Evolutionary conservation across 2,113 vertebrate species (phyloP).

Genomic region (Caranx melampygus): DNA sequence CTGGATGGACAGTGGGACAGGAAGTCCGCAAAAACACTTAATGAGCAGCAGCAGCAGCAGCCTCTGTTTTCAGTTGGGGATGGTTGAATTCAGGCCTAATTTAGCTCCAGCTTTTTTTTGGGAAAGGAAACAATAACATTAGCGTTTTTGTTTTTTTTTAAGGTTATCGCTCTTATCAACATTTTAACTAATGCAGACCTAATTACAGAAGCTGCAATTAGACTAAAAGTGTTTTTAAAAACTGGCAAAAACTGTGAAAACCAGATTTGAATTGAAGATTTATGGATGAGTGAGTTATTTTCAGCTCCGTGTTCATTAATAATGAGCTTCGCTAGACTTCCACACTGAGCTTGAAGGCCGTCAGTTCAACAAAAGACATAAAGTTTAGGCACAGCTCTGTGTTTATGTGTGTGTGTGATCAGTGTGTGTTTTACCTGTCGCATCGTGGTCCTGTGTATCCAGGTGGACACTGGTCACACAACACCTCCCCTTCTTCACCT

Average conservation of each 20-base stretch:
- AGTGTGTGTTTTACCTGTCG: constrained; percentile 88
- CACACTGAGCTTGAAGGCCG: background rate
- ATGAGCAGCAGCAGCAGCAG: constrained; percentile 36
- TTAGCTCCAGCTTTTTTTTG: background rate
- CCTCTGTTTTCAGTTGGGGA: constrained; percentile 12
- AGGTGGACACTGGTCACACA: constrained; percentile 89
- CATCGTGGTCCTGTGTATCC: constrained; percentile 91
- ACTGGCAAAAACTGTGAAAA: background rate
- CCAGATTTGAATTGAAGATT: too few relatives aligned
- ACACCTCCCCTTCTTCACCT: constrained; percentile 83
- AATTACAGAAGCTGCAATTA: background rate
- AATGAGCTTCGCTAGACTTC: background rate
- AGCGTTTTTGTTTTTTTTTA: background rate
- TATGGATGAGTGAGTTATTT: background rate
- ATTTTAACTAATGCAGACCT: background rate
- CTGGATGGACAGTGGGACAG: constrained; percentile 36
- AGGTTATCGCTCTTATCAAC: background rate
- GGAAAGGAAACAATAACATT: background rate
- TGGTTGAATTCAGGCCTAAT: constrained; percentile 2
- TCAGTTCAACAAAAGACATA: background rate
- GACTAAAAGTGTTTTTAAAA: background rate
- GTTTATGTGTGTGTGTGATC: background rate
- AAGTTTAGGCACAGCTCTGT: background rate
- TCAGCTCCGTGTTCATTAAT: background rate
- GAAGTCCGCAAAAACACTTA: constrained; percentile 16